Evolutionary conservation across 1,140 invertebrate genomes (phyloP).

Genomic region (Samia ricini): DNA sequence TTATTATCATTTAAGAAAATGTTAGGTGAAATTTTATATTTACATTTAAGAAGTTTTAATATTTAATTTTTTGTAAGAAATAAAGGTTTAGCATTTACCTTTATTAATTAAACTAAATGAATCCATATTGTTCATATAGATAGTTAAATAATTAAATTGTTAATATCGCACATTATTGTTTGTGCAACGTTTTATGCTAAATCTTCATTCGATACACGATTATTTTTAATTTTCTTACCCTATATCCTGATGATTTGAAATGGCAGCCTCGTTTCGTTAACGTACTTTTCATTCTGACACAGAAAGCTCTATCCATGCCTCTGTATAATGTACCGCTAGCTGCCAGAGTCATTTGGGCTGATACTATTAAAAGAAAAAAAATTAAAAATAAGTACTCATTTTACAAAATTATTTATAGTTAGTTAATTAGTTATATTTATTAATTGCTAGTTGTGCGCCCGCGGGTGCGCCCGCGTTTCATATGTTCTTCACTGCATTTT

Average conservation of each 20-base stretch:
- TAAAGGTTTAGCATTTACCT: not conserved
- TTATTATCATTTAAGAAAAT: not conserved
- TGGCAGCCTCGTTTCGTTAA: conserved; percentile 98
- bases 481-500: too few relatives aligned
- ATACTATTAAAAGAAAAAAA: conserved; percentile 81
- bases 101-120: too few relatives aligned
- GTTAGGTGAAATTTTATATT: not conserved
- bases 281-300: conserved; percentile 98
- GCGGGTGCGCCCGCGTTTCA: too few relatives aligned
- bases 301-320: conserved; percentile 95
- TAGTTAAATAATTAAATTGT: too few relatives aligned
- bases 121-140: too few relatives aligned
- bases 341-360: conserved; percentile 90
- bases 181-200: not conserved
- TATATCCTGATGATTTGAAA: conserved; percentile 98
- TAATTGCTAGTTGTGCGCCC: too few relatives aligned
- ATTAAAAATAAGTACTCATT: not conserved
- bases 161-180: too few relatives aligned
- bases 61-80: not conserved
- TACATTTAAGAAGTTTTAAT: not conserved
- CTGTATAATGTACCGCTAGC: conserved; percentile 85
- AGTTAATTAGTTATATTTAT: too few relatives aligned
- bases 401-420: not conserved
- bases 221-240: conserved; percentile 83
- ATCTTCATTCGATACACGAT: not conserved